Percentiles rank a stretch among this genome's conserved stretches.
These are phyloP conservation scores for Gobius niger DNA, from an alignment of 2,113 vertebrate genomes.

Conservation along the genomic window DNA sequence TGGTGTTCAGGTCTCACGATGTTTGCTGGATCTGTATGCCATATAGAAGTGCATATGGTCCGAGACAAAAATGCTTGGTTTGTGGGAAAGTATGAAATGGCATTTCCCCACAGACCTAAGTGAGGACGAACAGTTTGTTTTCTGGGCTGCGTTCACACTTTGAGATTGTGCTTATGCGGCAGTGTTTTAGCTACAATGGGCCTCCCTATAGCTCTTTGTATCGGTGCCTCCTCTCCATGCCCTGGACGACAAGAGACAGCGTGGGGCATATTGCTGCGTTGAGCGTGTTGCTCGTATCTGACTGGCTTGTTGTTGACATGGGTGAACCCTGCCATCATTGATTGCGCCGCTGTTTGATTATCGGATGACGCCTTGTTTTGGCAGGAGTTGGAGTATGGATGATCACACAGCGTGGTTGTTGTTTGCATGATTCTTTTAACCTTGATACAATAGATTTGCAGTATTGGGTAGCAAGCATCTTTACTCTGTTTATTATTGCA, in stretches of 20 bases:
- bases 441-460: not conserved
- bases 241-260: slow-evolving; percentile 30
- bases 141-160: slow-evolving; percentile 38
- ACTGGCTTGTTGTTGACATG: slow-evolving; percentile 46
- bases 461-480: not conserved
- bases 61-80: slow-evolving; percentile 19
- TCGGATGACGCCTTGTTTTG: slow-evolving; percentile 56
- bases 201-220: slow-evolving; percentile 41
- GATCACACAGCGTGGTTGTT: slow-evolving; percentile 27
- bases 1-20: not conserved
- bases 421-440: slow-evolving; percentile 10
- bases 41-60: slow-evolving; percentile 7
- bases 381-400: slow-evolving; percentile 36
- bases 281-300: slow-evolving; percentile 31
- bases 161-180: slow-evolving; percentile 38
- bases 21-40: slow-evolving; percentile 8
- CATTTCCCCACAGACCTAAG: slow-evolving; percentile 30
- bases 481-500: not conserved
- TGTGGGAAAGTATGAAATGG: slow-evolving; percentile 36
- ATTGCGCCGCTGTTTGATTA: slow-evolving; percentile 60
- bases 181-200: slow-evolving; percentile 35
- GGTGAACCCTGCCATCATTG: slow-evolving; percentile 52
- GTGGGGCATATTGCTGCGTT: slow-evolving; percentile 43
- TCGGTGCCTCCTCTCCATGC: not conserved
- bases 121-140: slow-evolving; percentile 42